Base-by-base conservation (phyloP, 2,797 vertebrate genomes). In the Catharus ustulatus region DNA sequence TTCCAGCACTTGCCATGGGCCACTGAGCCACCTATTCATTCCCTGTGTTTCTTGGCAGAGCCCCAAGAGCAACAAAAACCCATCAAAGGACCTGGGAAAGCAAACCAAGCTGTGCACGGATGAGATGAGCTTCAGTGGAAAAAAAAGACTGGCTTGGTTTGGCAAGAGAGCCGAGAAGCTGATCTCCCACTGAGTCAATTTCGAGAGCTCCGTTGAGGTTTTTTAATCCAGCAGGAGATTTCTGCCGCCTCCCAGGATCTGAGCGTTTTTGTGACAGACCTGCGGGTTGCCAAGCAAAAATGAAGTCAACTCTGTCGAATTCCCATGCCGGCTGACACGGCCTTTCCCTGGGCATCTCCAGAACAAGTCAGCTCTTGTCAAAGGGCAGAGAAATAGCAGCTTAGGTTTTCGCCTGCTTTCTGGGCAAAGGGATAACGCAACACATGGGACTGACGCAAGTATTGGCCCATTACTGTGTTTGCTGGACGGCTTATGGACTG, bases 141-240 rank as follows among this genome's bases (percentile, higher is more conserved):
- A 84, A 87, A 84, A 83, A 58, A 63, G 34, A 45, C 3, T 82
- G 15, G 15, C 88, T 40, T 88, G 91, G 95, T 71, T 92, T 94
- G 91, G 94, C 94, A 92, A 38, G 52, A 78, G 66, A 86, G 88
- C 58, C 2, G 4, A 94, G 75, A 82, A 77, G 92, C 80, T 46
- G n/a, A 88, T 84, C 93, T 91, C 92, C 90, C 3, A 4, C 85
- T 1, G 75, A 89, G 93, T 67, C 8, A 26, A 89, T 94, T 94
- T 75, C 84, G 87, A 94, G 89, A 94, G 89, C 92, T 94, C 89
- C 0, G 20, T 21, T 69, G 92, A 89, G 69, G 54, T 77, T 92
- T 93, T 94, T 93, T 85, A 96, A 96, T 87, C 92, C 91, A 87
- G 89, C 69, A 64, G 93, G 87, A 94, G 87, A 94, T 86, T 88